Evolutionary conservation across 2,113 vertebrate species (phyloP), one percentile per base, ranked within the genome.

Genomic region (Lipotes vexillifer): DNA sequence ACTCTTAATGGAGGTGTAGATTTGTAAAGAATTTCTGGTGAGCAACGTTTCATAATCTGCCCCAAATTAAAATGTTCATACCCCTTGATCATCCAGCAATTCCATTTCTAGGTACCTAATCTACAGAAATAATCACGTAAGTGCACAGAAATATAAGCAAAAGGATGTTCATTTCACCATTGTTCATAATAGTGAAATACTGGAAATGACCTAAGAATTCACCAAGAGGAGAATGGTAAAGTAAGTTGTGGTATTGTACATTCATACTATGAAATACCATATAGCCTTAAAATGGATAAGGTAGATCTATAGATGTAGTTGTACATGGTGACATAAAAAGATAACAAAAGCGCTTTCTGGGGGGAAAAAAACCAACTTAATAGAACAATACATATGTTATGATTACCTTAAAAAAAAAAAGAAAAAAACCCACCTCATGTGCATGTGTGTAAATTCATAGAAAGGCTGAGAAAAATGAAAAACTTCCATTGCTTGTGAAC

Each of bases 11-110:
- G 72, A 96, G 46, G 11, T 66, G 3, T 74, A 81, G 23, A 65
- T 83, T 93, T 77, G 23, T 90, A 57, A 96, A 93, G 25, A 90
- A 93, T 77, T 96, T 85, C 65, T 90, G 29, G n/a, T 85, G 36
- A 87, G 38, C 25, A 87, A 36, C 69, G 77, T 81, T 92, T 44
- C 14, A 49, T 17, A 41, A 83, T 72, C n/a, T 78, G 82, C 74
- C 29, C n/a, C 78, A 83, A 88, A 21, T 71, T 80, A 91, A 93
- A 94, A 61, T 52, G 17, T 66, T 80, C 8, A 52, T 82, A 41
- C 31, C 46, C 10, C 93, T 90, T 92, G 46, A 90, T 61, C 27
- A 90, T 55, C 31, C n/a, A 78, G 25, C 49, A 87, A 61, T 92
- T 94, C 13, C 21, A 74, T 94, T 81, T 92, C 80, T 68, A 96